Evolutionary conservation across 2,797 vertebrate species (phyloP).

Genomic region (Sebastes flavidus): DNA sequence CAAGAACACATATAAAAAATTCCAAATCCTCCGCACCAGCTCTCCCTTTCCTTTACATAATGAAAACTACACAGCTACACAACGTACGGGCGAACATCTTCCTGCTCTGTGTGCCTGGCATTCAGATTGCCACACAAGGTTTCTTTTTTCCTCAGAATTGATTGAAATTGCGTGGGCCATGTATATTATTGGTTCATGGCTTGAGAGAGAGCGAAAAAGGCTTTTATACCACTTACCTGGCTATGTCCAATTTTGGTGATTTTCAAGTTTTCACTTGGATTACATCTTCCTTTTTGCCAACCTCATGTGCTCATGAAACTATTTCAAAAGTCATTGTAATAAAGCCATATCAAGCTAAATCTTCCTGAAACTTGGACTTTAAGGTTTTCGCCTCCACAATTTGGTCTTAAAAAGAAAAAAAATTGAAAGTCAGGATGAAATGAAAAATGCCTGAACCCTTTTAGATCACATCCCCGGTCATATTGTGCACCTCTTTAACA

Average conservation of each 20-base stretch:
- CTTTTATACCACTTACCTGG: background rate
- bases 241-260: background rate
- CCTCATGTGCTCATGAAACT: background rate
- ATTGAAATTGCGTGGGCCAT: background rate
- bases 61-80: slow-evolving; percentile 18
- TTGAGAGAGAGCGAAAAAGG: background rate
- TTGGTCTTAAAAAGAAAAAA: background rate
- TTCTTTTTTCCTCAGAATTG: background rate
- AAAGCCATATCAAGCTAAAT: background rate
- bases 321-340: background rate
- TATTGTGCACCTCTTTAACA: background rate
- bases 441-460: background rate
- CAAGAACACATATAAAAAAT: slow-evolving; percentile 28
- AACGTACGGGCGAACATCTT: background rate
- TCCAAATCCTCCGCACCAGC: slow-evolving; percentile 13
- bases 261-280: background rate
- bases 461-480: background rate
- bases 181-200: background rate
- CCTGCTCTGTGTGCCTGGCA: slow-evolving; percentile 26
- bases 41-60: slow-evolving; percentile 27
- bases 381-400: background rate
- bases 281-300: background rate
- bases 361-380: background rate
- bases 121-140: slow-evolving; percentile 2
- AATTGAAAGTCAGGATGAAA: background rate